Percentiles rank a stretch among this genome's conserved stretches.
phyloP scores from a whole-genome alignment of 2,888 invertebrate species.

The Hanleya hanleyi region DNA sequence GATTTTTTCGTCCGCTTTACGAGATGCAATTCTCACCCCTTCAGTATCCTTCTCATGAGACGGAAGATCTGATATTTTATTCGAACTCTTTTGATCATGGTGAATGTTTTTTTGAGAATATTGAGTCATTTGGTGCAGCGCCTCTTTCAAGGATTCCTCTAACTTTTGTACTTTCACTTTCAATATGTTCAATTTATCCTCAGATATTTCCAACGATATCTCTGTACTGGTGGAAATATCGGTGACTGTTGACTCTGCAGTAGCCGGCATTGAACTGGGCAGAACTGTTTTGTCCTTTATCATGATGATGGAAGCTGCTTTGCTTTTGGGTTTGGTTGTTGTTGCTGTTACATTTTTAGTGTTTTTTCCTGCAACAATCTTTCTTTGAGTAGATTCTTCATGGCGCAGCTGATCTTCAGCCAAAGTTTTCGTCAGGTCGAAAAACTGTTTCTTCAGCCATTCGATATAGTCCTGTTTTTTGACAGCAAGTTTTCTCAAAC shows the following conservation, averaged over 20 bases:
- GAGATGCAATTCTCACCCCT: background rate
- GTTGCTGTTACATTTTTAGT: background rate
- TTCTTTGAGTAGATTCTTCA: conserved; percentile 10
- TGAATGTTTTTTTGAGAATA: conserved; percentile 22
- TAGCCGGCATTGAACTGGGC: conserved; percentile 29
- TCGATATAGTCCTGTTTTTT: conserved; percentile 50
- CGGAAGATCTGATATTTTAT: too few species aligned
- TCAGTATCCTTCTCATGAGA: conserved; percentile 35
- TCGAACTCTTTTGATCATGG: too few species aligned
- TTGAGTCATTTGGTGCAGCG: conserved; percentile 50
- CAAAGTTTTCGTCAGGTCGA: conserved; percentile 44
- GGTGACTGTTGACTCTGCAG: conserved; percentile 38
- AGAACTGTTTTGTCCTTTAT: background rate
- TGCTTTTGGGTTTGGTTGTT: background rate
- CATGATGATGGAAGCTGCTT: background rate
- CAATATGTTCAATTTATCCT: conserved; percentile 52
- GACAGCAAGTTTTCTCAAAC: conserved; percentile 42
- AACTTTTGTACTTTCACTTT: conserved; percentile 57
- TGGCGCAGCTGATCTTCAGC: conserved; percentile 30
- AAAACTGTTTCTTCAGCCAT: conserved; percentile 42
- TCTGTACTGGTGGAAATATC: conserved; percentile 34
- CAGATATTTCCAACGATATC: conserved; percentile 51
- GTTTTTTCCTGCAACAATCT: background rate
- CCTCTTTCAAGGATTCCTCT: conserved; percentile 57
- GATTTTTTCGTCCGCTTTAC: background rate